Base-by-base conservation (phyloP, 2,113 vertebrate species). In the Centropus unirufus region DNA sequence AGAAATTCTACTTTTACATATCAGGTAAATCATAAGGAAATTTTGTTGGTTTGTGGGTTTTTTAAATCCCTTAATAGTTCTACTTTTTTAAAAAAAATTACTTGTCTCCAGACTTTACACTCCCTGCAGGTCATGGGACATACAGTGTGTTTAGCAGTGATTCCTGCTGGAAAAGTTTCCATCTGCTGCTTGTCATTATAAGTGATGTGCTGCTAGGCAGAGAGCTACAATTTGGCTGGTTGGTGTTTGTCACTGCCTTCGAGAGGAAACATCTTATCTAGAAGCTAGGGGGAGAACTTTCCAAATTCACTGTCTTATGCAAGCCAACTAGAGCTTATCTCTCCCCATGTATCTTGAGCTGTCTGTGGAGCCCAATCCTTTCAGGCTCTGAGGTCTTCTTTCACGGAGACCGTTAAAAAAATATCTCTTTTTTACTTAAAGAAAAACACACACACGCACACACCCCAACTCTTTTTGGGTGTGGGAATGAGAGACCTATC, bases 211-310 rank as follows among this genome's bases (percentile, higher is more conserved):
- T 94, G 90, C 42, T 81, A 91, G 68, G 55, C 42, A 61, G 77
- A 95, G 76, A 87, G 81, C 66, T 84, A 59, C 78, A 90, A 6
- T 55, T 90, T 80, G 87, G 77, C 81, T 94, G 52, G 40, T 57
- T 90, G 29, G 8, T 66, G 63, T 91, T 95, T 89, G 68, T 96
- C 90, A 67, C 63, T 66, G 59, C 70, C 68, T 91, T 77, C 1
- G 0, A 91, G 73, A 84, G 66, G 88, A 91, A 87, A 57, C 29
- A 40, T 87, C 77, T 96, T 95, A 95, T 95, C 94, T 90, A 70
- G 63, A 90, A 92, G 90, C 34, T 68, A 89, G 83, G 47, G 61
- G 79, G 64, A 95, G 92, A 90, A 61, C 80, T 94, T 94, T 96
- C 91, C 86, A 91, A 95, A 94, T 83, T 90, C 95, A 72, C 87